Percentiles rank a stretch among this genome's conserved stretches.
These are phyloP conservation scores for Acanthisitta chloris DNA, from an alignment of 2,113 vertebrate genomes.

Conservation along the genomic window DNA sequence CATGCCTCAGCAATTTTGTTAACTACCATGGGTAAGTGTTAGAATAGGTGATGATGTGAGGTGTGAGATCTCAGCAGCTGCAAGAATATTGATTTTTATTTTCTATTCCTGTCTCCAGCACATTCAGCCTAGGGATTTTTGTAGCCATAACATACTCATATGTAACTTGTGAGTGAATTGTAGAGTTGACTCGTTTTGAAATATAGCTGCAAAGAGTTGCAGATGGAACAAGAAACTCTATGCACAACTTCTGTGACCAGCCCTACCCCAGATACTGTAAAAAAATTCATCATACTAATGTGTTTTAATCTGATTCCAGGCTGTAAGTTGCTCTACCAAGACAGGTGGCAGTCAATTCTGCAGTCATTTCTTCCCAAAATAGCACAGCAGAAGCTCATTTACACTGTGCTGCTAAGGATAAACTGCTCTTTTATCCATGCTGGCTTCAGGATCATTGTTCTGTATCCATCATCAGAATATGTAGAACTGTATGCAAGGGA, in stretches of 20 bases:
- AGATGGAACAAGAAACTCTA: not conserved
- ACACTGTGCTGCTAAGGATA: not conserved
- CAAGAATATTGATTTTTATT: not conserved
- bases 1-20: not conserved
- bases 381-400: not conserved
- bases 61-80: not conserved
- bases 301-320: not conserved
- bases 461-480: not conserved
- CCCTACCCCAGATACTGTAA: not conserved
- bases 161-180: not conserved
- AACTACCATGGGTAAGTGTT: not conserved
- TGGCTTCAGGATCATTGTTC: not conserved
- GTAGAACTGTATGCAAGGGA: not conserved
- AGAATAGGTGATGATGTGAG: not conserved
- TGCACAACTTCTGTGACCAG: fast-evolving
- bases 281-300: fast-evolving
- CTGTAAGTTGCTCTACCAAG: not conserved
- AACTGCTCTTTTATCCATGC: not conserved
- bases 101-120: not conserved
- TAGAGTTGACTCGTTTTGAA: not conserved
- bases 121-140: not conserved
- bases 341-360: not conserved
- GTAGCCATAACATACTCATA: not conserved
- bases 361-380: not conserved
- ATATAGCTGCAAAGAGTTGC: not conserved